Conservation (phyloP, 1,140 invertebrate species). For the Calephelis nemesis region DNA sequence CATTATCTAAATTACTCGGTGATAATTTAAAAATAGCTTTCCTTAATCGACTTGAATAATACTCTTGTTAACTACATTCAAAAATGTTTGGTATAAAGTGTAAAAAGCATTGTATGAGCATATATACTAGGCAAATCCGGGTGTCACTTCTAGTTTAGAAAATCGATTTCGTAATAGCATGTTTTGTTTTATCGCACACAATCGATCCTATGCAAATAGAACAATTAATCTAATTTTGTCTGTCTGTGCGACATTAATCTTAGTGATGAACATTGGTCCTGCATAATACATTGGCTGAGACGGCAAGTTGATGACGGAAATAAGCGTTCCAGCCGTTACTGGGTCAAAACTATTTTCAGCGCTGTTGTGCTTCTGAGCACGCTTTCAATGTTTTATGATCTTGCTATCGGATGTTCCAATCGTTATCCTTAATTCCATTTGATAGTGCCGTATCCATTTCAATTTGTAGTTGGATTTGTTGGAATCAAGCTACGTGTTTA, state of each 20-base stretch:
- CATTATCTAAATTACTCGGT: no score
- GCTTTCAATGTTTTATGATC: conserved; percentile 57
- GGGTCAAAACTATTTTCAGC: conserved; percentile 74
- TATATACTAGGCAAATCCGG: no score
- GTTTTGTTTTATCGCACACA: conserved; percentile 19
- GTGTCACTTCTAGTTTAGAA: no score
- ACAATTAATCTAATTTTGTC: conserved; percentile 25
- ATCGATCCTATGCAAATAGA: conserved; percentile 24
- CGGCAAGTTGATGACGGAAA: conserved; percentile 69
- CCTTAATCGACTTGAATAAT: no score
- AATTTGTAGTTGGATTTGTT: not conserved
- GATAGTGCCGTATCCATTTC: not conserved
- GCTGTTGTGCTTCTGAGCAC: conserved; percentile 61
- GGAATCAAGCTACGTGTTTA: not conserved
- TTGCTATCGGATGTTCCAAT: conserved; percentile 41
- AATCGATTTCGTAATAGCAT: conserved; percentile 14
- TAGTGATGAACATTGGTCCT: conserved; percentile 47
- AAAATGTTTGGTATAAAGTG: no score
- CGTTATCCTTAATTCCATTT: conserved; percentile 19
- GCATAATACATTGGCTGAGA: conserved; percentile 38
- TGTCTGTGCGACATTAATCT: conserved; percentile 34
- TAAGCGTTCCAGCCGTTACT: conserved; percentile 74
- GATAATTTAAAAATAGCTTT: no score
- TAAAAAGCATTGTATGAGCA: no score
- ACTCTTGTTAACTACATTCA: no score